Percentiles rank a stretch among this genome's conserved stretches.
Evolutionary conservation across 2,888 invertebrate genomes (phyloP).

Genomic region (Scaptomyza reducta): DNA sequence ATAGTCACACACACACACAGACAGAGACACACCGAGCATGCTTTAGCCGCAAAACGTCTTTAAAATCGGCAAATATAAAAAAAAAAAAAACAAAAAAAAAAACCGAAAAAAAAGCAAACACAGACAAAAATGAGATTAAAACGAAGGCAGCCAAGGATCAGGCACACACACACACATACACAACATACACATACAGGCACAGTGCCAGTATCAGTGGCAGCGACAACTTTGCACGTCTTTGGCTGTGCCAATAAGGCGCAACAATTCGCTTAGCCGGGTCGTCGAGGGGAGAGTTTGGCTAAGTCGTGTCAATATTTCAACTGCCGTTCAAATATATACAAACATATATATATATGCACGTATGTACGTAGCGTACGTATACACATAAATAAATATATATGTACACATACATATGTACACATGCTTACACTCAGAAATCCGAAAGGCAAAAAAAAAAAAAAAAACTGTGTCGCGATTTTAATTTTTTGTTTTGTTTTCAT

Average conservation of each 20-base stretch:
- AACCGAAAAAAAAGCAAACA: neutral
- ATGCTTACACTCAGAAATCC: neutral
- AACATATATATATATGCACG: neutral
- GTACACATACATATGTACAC: neutral
- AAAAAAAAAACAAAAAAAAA: constrained; percentile 13
- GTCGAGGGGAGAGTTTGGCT: constrained; percentile 7
- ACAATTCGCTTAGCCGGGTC: constrained; percentile 50
- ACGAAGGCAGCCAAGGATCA: constrained; percentile 24
- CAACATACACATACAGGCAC: neutral
- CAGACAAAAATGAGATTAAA: constrained; percentile 39
- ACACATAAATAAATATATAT: neutral
- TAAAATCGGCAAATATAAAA: constrained; percentile 47
- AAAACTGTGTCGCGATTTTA: no score
- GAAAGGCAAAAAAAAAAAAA: no score
- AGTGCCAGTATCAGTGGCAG: constrained; percentile 20
- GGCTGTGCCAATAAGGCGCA: constrained; percentile 62
- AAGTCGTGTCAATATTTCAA: constrained; percentile 63
- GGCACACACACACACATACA: constrained; percentile 5
- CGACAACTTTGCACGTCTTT: constrained; percentile 50
- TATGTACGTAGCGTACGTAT: neutral
- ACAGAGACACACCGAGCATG: neutral
- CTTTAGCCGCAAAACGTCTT: constrained; percentile 49
- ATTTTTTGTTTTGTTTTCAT: no score
- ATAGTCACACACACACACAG: neutral
- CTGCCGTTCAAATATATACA: constrained; percentile 15